Evolutionary conservation across 2,888 invertebrate species (phyloP).

Genomic region (Nipponacmea schrenckii): DNA sequence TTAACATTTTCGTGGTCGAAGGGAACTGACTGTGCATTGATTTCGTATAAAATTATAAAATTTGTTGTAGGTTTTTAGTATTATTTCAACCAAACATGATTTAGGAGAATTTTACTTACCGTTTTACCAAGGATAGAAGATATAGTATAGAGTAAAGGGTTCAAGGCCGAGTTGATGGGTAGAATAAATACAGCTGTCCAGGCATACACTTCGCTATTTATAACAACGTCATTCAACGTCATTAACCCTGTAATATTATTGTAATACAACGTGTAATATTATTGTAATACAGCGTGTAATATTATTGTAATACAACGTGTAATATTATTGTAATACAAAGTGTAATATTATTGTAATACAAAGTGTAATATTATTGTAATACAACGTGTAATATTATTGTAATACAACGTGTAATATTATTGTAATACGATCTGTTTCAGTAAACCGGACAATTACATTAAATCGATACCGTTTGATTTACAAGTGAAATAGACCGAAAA

Average conservation of each 20-base stretch:
- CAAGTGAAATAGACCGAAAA: too few species aligned
- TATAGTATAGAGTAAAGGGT: slow-evolving; percentile 28
- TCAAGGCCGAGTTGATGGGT: slow-evolving; percentile 30
- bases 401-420: too few species aligned
- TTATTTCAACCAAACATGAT: too few species aligned
- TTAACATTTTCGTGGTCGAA: too few species aligned
- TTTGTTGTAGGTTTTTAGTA: too few species aligned
- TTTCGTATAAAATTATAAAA: too few species aligned
- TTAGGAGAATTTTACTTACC: slow-evolving; percentile 12
- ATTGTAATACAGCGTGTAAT: not conserved
- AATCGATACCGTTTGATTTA: too few species aligned
- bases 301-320: not conserved
- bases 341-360: not conserved
- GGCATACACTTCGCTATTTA: slow-evolving; percentile 28
- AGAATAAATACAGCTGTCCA: slow-evolving; percentile 29
- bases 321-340: not conserved
- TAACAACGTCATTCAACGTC: slow-evolving; percentile 13
- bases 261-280: not conserved
- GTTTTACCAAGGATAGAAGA: slow-evolving; percentile 14
- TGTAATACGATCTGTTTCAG: too few species aligned
- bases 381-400: too few species aligned
- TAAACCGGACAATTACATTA: too few species aligned
- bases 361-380: not conserved
- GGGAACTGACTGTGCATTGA: too few species aligned
- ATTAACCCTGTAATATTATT: slow-evolving; percentile 17